Conservation (phyloP, 2,113 vertebrate species). For the Sphaerodactylus townsendi region DNA sequence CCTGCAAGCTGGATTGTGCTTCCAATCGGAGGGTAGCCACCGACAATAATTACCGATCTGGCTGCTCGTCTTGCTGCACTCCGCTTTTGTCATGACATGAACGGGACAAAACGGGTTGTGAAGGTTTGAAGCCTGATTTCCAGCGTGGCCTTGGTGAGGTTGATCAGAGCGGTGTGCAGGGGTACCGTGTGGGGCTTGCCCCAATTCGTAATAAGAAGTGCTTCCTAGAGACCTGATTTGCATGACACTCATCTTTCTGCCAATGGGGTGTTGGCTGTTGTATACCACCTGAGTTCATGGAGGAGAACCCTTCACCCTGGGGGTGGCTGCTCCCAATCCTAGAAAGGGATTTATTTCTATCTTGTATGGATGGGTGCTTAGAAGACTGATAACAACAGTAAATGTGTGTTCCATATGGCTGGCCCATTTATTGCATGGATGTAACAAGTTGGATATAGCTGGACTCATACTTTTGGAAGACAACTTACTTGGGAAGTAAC, state of each 20-base stretch:
- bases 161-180: neutral
- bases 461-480: neutral
- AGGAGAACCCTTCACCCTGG: slow-evolving; percentile 11
- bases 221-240: neutral
- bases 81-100: neutral
- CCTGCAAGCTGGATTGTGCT: neutral
- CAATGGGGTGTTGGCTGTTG: slow-evolving; percentile 38
- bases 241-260: slow-evolving; percentile 6
- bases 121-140: neutral
- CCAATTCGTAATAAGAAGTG: neutral
- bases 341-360: neutral
- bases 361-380: neutral
- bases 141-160: neutral
- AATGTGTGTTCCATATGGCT: neutral
- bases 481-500: neutral
- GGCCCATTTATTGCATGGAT: neutral
- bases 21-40: neutral
- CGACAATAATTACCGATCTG: neutral
- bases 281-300: slow-evolving; percentile 46
- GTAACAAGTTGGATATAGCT: neutral
- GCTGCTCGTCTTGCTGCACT: too few relatives aligned
- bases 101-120: neutral
- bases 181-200: neutral
- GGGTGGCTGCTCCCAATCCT: neutral
- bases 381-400: neutral